Percentiles rank a stretch among this genome's conserved stretches.
Evolutionary conservation across 2,888 invertebrate species (phyloP).

Genomic region (Corythucha ciliata): DNA sequence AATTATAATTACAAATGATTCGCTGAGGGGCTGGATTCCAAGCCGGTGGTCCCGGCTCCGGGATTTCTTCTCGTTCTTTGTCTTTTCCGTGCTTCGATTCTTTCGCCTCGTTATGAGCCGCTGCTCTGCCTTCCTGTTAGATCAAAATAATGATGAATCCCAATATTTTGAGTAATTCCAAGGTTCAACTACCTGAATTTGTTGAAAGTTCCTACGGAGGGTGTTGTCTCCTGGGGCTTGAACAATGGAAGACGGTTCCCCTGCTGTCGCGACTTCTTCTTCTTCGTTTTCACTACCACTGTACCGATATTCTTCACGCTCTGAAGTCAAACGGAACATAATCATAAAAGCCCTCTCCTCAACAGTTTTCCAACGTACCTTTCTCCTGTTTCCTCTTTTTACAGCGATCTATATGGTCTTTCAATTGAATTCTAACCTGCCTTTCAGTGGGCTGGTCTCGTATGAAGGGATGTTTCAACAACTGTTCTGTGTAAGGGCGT

Average conservation of each 20-base stretch:
- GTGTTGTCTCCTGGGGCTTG: conserved; percentile 89
- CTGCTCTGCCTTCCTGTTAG: conserved; percentile 45
- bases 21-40: conserved; percentile 83
- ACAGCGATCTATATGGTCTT: conserved; percentile 97
- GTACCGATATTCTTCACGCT: conserved; percentile 54
- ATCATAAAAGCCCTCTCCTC: no score
- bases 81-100: conserved; percentile 39
- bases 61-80: conserved; percentile 45
- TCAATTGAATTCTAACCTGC: conserved; percentile 94
- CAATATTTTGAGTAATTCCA: neutral
- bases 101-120: conserved; percentile 47
- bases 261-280: conserved; percentile 82
- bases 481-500: conserved; percentile 94
- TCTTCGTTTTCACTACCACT: conserved; percentile 97
- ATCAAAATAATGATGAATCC: neutral
- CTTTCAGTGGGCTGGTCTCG: conserved; percentile 97
- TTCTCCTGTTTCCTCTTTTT: conserved; percentile 91
- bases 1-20: conserved; percentile 52
- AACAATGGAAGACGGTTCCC: conserved; percentile 91
- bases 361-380: conserved; percentile 44
- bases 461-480: conserved; percentile 95
- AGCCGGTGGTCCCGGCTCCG: conserved; percentile 80
- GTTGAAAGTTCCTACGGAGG: conserved; percentile 92
- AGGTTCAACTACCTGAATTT: conserved; percentile 63
- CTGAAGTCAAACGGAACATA: conserved; percentile 36